phyloP scores from a whole-genome alignment of 2,797 vertebrate genomes.

The Clarias fuscus region DNA sequence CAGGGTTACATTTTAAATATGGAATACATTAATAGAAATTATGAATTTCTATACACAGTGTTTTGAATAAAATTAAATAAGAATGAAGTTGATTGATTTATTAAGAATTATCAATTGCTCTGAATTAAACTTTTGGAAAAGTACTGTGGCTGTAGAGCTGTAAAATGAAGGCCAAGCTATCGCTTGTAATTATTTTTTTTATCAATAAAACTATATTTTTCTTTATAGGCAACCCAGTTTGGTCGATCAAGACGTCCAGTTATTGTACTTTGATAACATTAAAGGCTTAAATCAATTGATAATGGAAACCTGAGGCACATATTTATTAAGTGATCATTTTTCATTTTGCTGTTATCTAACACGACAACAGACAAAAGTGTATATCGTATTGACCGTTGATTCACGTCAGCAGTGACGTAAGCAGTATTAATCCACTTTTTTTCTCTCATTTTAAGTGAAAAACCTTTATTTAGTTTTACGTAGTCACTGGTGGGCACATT shows the following conservation, averaged over 20 bases:
- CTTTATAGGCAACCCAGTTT: background rate
- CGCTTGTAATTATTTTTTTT: too few species aligned
- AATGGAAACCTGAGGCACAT: background rate
- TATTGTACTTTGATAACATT: background rate
- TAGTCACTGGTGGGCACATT: background rate
- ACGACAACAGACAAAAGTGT: background rate
- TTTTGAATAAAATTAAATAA: too few species aligned
- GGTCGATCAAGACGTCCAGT: background rate
- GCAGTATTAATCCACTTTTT: background rate
- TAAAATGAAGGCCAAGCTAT: too few species aligned
- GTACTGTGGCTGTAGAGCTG: too few species aligned
- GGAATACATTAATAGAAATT: background rate
- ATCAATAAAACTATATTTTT: too few species aligned
- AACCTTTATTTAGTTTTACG: background rate
- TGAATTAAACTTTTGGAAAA: too few species aligned
- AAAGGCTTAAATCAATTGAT: background rate
- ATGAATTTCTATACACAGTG: background rate
- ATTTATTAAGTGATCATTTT: background rate
- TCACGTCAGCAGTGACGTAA: background rate
- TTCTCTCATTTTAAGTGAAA: background rate
- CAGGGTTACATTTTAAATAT: background rate
- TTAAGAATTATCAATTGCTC: too few species aligned
- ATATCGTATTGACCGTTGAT: background rate
- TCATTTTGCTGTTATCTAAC: background rate
- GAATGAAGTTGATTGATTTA: too few species aligned